Percentiles rank a stretch among this genome's conserved stretches.
phyloP scores from a whole-genome alignment of 1,140 invertebrate genomes.

The Diorhabda elongata region DNA sequence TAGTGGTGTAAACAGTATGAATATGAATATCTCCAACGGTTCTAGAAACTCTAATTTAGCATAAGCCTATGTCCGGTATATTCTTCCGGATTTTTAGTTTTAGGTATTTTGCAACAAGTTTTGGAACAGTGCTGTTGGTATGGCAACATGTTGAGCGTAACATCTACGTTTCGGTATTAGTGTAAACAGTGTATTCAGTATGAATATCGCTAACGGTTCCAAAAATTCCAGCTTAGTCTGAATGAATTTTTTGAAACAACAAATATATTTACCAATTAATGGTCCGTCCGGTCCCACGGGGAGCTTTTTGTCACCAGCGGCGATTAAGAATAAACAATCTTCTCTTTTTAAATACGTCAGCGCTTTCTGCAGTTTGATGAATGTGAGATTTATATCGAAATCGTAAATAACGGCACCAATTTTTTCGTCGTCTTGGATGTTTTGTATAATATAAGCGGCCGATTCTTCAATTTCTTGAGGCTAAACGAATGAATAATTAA shows the following conservation, averaged over 20 bases:
- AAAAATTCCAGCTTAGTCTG: too few relatives aligned
- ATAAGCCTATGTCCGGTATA: too few relatives aligned
- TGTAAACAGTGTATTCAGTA: too few relatives aligned
- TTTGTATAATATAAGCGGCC: neutral
- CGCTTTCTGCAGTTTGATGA: slow-evolving; percentile 30
- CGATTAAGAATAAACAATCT: slow-evolving; percentile 36
- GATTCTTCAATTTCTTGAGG: slow-evolving; percentile 6
- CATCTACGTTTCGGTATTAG: too few relatives aligned
- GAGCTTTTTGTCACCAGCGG: slow-evolving; percentile 30
- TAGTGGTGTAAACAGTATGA: too few relatives aligned
- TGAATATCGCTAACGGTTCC: too few relatives aligned
- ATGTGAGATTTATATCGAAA: slow-evolving; percentile 33
- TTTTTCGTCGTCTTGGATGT: slow-evolving; percentile 24
- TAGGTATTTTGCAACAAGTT: too few relatives aligned
- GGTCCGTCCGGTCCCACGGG: slow-evolving; percentile 14
- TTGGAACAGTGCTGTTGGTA: too few relatives aligned
- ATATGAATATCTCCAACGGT: too few relatives aligned
- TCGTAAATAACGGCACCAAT: slow-evolving; percentile 39
- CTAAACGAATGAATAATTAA: neutral
- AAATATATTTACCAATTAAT: slow-evolving; percentile 6
- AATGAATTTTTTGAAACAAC: neutral
- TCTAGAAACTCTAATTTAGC: too few relatives aligned
- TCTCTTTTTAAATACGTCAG: slow-evolving; percentile 30
- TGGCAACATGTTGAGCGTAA: too few relatives aligned
- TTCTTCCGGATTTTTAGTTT: too few relatives aligned